Evolutionary conservation across 2,888 invertebrate genomes (phyloP).

Genomic region (Limulus polyphemus): DNA sequence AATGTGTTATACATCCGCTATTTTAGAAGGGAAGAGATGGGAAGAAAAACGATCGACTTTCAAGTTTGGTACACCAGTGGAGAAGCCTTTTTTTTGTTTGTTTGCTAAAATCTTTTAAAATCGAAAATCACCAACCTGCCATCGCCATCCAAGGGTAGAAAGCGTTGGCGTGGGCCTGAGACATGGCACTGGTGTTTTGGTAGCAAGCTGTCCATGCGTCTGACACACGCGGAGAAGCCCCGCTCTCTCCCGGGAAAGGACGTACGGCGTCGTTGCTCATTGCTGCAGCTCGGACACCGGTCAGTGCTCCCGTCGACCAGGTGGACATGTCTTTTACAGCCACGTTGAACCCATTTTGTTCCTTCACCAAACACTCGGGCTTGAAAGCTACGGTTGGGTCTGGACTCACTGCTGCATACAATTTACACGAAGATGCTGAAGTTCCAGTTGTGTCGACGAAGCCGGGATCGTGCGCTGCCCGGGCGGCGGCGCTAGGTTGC

Average conservation of each 20-base stretch:
- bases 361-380: slow-evolving; percentile 22
- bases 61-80: too few species aligned
- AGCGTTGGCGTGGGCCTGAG: slow-evolving; percentile 64
- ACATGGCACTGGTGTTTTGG: slow-evolving; percentile 22
- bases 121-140: slow-evolving; percentile 55
- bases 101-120: too few species aligned
- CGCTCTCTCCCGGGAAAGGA: slow-evolving; percentile 20
- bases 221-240: slow-evolving; percentile 17
- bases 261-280: slow-evolving; percentile 22
- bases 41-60: too few species aligned
- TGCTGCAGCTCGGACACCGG: slow-evolving; percentile 8
- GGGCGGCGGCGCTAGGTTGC: slow-evolving; percentile 29
- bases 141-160: slow-evolving; percentile 98
- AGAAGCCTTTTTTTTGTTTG: too few species aligned
- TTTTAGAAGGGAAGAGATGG: too few species aligned
- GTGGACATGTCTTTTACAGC: slow-evolving; percentile 22
- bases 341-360: slow-evolving; percentile 24
- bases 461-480: slow-evolving; percentile 9
- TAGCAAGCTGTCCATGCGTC: slow-evolving; percentile 47
- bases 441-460: slow-evolving; percentile 8
- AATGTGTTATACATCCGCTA: too few species aligned
- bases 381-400: slow-evolving; percentile 21
- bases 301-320: slow-evolving; percentile 11
- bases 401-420: slow-evolving; percentile 23
- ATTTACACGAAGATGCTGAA: slow-evolving; percentile 22